Base-by-base conservation (phyloP, 2,113 vertebrate genomes). In the Toxostoma redivivum region DNA sequence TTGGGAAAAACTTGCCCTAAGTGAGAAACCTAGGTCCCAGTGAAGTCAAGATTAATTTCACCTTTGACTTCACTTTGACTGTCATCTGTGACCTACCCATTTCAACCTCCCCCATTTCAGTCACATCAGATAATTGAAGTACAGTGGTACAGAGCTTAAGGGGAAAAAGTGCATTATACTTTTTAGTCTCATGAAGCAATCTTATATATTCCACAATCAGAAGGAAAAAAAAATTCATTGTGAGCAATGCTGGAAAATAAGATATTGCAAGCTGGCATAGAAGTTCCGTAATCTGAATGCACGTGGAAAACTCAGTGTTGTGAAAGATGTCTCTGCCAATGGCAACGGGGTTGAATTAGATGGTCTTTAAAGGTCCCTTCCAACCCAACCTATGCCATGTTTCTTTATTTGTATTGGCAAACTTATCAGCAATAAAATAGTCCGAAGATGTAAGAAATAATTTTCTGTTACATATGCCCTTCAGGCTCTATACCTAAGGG, bases 181-280 rank as follows among this genome's bases (percentile, higher is more conserved):
- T 86, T 44, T 90, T 35, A 74, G 65, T 73, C 60, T 90, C 51
- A 50, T 57, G 72, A 88, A 90, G n/a, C 45, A 71, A 71, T 60
- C 48, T 74, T 81, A 86, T 2, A 80, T 56, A 72, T 93, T 96
- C 85, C 80, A 88, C n/a, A 86, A 64, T 37, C 24, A 45, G 48
- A 83, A 64, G 74, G 73, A 66, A 86, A 94, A 77, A 90, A 58
- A 50, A 5, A 0, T 13, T 72, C 54, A 45, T 19, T 38, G 35
- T 60, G 64, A 91, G 80, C 67, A 88, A 78, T 0, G 7, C 40
- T 81, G 88, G 71, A 93, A 96, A 95, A 94, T 51, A 62, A 91
- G 35, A 21, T 61, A 61, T 38, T 90, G 54, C 78, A 80, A 77
- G 25, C 33, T 92, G 40, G 28, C 17, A 40, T 0, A 62, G 25